These are phyloP conservation scores for Lophochroa leadbeateri DNA, from an alignment of 2,113 vertebrate species.

Conservation along the genomic window DNA sequence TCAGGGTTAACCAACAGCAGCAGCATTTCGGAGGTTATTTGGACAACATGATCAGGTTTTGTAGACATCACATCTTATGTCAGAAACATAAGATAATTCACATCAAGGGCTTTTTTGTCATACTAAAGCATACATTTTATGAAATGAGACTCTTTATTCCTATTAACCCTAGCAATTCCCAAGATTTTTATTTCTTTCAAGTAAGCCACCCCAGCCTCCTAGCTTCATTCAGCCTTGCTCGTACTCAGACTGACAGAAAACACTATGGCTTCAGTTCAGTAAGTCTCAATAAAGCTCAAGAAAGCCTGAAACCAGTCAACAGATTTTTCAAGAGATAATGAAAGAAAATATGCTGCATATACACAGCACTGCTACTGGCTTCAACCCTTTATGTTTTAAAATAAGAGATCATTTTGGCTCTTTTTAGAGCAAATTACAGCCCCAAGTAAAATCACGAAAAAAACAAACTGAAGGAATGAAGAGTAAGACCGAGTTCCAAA, in stretches of 20 bases:
- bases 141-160: background rate
- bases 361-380: background rate
- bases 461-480: background rate
- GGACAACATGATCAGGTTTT: background rate
- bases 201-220: background rate
- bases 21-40: background rate
- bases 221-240: background rate
- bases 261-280: background rate
- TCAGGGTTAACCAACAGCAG: background rate
- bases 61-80: rapidly evolving
- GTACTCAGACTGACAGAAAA: background rate
- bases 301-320: background rate
- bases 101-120: background rate
- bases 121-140: background rate
- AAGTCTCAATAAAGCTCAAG: background rate
- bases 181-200: background rate
- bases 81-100: background rate
- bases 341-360: background rate
- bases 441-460: background rate
- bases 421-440: background rate
- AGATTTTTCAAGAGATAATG: background rate
- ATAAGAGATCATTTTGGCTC: background rate
- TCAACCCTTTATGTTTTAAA: background rate
- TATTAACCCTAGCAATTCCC: background rate
- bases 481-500: background rate